Evolutionary conservation across 2,113 vertebrate species (phyloP).

Genomic region (Istiophorus platypterus): DNA sequence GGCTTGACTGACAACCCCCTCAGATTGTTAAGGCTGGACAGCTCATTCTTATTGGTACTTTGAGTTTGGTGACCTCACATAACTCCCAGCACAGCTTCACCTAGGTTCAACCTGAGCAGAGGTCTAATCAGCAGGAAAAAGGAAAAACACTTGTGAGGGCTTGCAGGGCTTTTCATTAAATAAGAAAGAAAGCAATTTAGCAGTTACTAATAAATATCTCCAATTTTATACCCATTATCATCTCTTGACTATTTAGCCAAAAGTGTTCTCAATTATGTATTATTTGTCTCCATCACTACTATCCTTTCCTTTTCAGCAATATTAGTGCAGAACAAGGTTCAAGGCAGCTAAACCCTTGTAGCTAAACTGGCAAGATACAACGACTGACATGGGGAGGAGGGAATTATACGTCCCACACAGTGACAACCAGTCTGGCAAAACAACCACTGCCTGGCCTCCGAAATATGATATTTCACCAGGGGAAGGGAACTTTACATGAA

Average conservation of each 20-base stretch:
- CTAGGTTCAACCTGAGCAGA: neutral
- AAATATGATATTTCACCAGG: constrained; percentile 62
- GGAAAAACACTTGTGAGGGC: constrained; percentile 6
- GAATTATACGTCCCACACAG: constrained; percentile 55
- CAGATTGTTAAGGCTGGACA: neutral
- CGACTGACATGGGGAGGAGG: constrained; percentile 29
- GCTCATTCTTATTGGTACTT: neutral
- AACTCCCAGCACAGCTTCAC: neutral
- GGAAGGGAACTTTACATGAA: constrained; percentile 73
- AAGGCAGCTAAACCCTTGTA: neutral
- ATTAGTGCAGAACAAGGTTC: neutral
- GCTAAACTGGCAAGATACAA: constrained; percentile 34
- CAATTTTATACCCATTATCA: constrained; percentile 2
- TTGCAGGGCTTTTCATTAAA: neutral
- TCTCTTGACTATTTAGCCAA: constrained; percentile 3
- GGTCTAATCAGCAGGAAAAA: neutral
- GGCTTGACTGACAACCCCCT: constrained; percentile 9
- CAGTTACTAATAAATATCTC: neutral
- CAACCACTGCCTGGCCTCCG: constrained; percentile 42
- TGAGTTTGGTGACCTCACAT: neutral
- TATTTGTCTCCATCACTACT: neutral
- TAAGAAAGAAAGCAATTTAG: neutral
- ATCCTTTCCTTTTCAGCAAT: constrained; percentile 5
- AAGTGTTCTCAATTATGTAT: neutral
- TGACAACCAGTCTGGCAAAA: constrained; percentile 71